Evolutionary conservation across 2,113 vertebrate genomes (phyloP).

Genomic region (Psilopsiagon aymara): DNA sequence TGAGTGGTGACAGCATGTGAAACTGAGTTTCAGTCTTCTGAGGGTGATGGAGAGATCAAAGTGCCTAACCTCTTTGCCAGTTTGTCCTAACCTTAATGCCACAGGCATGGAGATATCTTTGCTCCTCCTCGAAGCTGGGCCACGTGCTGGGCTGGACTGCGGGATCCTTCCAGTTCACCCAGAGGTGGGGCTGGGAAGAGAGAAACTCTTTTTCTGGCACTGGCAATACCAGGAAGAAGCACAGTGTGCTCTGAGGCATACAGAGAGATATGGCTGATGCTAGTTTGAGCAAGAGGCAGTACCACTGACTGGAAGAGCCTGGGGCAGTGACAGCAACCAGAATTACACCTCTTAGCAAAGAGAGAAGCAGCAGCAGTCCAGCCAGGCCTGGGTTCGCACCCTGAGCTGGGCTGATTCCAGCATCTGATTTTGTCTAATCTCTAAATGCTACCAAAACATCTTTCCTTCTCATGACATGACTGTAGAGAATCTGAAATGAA

Average conservation of each 20-base stretch:
- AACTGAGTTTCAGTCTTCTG: background rate
- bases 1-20: background rate
- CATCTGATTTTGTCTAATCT: slow-evolving; percentile 4
- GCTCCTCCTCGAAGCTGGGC: background rate
- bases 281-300: background rate
- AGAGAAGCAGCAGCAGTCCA: background rate
- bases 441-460: background rate
- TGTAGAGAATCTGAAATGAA: background rate
- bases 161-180: background rate
- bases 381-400: background rate
- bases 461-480: background rate
- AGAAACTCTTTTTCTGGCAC: background rate
- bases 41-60: background rate
- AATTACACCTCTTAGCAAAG: background rate
- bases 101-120: background rate
- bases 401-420: background rate
- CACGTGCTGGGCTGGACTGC: background rate
- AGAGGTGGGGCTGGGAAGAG: background rate
- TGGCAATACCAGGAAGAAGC: background rate
- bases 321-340: background rate
- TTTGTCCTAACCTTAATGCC: background rate
- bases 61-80: background rate
- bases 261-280: background rate
- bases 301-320: background rate
- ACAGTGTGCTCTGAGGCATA: background rate